Evolutionary conservation across 2,113 vertebrate species (phyloP).

Genomic region (Misgurnus mizolepis): DNA sequence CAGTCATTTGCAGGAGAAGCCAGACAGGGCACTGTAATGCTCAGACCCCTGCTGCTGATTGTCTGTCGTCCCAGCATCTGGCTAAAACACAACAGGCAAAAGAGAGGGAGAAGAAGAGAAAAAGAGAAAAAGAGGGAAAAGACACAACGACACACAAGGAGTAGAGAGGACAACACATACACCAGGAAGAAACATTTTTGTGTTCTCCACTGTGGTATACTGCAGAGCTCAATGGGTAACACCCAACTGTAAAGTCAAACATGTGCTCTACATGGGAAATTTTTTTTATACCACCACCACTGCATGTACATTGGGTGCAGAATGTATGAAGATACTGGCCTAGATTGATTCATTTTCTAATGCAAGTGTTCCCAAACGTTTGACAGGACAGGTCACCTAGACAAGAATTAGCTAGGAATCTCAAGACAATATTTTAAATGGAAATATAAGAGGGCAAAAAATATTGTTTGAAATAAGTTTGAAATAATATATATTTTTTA

Average conservation of each 20-base stretch:
- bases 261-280: too few relatives aligned
- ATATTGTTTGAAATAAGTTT: too few relatives aligned
- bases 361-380: too few relatives aligned
- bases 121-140: neutral
- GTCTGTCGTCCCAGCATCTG: conserved; percentile 47
- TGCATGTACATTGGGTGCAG: too few relatives aligned
- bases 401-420: too few relatives aligned
- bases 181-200: neutral
- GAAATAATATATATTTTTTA: neutral
- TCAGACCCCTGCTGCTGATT: conserved; percentile 35
- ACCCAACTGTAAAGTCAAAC: too few relatives aligned
- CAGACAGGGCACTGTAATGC: conserved; percentile 21
- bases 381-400: too few relatives aligned
- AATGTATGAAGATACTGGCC: too few relatives aligned
- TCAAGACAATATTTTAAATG: too few relatives aligned
- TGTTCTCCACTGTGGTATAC: neutral
- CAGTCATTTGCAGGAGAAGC: conserved; percentile 30
- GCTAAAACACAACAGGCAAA: conserved; percentile 36
- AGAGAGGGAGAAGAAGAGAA: neutral
- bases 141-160: neutral
- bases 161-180: neutral
- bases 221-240: too few relatives aligned
- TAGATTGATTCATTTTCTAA: neutral
- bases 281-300: too few relatives aligned
- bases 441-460: too few relatives aligned